These are phyloP conservation scores for Petaurus breviceps DNA, from an alignment of 2,113 vertebrate species.

Conservation along the genomic window DNA sequence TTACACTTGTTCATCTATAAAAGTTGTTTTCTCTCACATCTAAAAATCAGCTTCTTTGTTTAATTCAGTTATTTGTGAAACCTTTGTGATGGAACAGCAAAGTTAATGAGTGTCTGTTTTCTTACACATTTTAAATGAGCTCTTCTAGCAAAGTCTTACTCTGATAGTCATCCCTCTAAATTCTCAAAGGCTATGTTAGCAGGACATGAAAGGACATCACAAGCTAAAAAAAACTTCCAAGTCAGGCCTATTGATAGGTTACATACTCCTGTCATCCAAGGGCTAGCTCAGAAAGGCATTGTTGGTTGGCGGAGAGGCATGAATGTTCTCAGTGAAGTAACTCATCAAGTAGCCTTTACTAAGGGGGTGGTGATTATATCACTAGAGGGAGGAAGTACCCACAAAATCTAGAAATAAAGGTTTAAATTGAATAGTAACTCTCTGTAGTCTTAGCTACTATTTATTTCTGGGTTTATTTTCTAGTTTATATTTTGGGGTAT, in stretches of 20 bases:
- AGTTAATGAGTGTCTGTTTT: slow-evolving; percentile 9
- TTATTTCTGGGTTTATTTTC: slow-evolving; percentile 45
- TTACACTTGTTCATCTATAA: background rate
- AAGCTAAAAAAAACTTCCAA: background rate
- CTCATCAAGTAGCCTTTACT: background rate
- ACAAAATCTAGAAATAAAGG: background rate
- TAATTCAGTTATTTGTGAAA: slow-evolving; percentile 17
- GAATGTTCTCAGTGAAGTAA: background rate
- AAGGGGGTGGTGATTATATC: background rate
- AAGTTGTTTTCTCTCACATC: background rate
- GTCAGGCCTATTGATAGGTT: background rate
- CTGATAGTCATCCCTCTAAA: background rate
- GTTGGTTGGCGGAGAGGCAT: background rate
- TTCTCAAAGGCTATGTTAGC: background rate
- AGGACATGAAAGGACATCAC: background rate
- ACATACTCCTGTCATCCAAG: background rate
- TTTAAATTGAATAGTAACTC: slow-evolving; percentile 7
- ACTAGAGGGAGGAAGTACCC: background rate
- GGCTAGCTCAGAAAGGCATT: background rate
- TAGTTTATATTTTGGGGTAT: slow-evolving; percentile 34
- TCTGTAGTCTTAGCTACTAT: slow-evolving; percentile 10
- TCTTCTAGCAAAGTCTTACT: background rate
- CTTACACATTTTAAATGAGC: background rate
- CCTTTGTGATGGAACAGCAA: slow-evolving; percentile 27
- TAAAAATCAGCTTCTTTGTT: slow-evolving; percentile 31